These are phyloP conservation scores for Zaprionus ornatus DNA, from an alignment of 1,140 invertebrate species.

Conservation along the genomic window DNA sequence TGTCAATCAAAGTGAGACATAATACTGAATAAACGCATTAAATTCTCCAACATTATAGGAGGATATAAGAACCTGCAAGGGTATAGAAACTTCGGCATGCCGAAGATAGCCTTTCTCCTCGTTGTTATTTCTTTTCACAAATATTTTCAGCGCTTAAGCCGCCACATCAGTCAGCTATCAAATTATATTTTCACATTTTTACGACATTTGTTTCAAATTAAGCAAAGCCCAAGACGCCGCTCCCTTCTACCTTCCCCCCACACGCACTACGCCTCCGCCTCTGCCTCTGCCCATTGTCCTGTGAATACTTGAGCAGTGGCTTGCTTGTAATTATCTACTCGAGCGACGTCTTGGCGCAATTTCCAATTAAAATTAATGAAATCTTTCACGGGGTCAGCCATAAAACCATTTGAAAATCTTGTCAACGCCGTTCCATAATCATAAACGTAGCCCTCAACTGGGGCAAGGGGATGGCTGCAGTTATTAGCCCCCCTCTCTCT, in stretches of 20 bases:
- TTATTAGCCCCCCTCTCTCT: constrained; percentile 65
- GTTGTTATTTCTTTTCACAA: constrained; percentile 13
- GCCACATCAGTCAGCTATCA: constrained; percentile 71
- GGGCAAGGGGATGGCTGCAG: constrained; percentile 35
- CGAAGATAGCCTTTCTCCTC: too few relatives aligned
- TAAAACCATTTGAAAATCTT: constrained; percentile 78
- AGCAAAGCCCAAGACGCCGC: constrained; percentile 54
- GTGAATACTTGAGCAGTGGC: constrained; percentile 65
- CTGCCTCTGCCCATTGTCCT: constrained; percentile 41
- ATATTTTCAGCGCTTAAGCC: constrained; percentile 42
- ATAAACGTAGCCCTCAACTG: constrained; percentile 48
- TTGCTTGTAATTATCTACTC: constrained; percentile 74
- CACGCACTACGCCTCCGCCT: neutral
- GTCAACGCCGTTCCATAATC: constrained; percentile 78
- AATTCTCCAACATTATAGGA: too few relatives aligned
- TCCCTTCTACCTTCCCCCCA: neutral
- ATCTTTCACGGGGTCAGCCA: constrained; percentile 72
- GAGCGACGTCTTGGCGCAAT: constrained; percentile 70
- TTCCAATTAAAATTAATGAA: constrained; percentile 82
- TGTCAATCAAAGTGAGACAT: too few relatives aligned
- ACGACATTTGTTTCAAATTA: constrained; percentile 82
- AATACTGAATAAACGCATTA: too few relatives aligned
- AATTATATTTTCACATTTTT: constrained; percentile 74
- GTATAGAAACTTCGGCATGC: too few relatives aligned
- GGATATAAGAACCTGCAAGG: too few relatives aligned